Conservation (phyloP, 2,797 vertebrate species). For the Molossus alvarezi region DNA sequence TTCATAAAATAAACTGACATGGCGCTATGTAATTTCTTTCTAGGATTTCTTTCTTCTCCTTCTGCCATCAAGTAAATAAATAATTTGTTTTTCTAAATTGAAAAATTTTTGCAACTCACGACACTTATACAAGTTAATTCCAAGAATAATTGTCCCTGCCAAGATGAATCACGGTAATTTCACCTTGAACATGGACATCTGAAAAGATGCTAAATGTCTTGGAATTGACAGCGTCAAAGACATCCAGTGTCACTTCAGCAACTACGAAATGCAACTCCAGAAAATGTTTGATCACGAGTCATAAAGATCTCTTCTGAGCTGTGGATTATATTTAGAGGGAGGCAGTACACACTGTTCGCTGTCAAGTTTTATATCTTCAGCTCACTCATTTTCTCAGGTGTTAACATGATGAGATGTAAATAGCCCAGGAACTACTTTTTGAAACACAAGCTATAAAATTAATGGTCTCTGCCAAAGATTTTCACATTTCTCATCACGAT, state of each 20-base stretch:
- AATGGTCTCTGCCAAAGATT: conserved; percentile 84
- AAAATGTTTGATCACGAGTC: conserved; percentile 85
- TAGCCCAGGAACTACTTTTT: conserved; percentile 73
- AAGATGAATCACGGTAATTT: conserved; percentile 29
- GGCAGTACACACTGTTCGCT: conserved; percentile 80
- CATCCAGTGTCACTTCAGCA: conserved; percentile 50
- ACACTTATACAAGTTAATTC: neutral
- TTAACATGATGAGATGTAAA: conserved; percentile 81
- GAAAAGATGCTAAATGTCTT: conserved; percentile 64
- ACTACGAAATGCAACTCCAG: conserved; percentile 76
- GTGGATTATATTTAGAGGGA: conserved; percentile 79
- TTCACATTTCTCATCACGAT: conserved; percentile 75
- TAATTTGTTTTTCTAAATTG: neutral
- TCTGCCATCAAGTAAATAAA: neutral
- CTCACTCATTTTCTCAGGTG: conserved; percentile 76
- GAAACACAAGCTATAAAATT: conserved; percentile 87
- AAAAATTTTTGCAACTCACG: conserved; percentile 8
- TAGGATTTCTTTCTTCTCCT: neutral
- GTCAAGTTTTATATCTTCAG: conserved; percentile 82
- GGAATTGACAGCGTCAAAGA: conserved; percentile 59
- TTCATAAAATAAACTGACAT: neutral
- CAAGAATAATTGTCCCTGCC: neutral
- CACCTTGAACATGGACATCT: conserved; percentile 5
- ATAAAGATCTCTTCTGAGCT: conserved; percentile 82
- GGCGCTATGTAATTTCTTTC: neutral